These are phyloP conservation scores for Hyla sarda DNA, from an alignment of 2,113 vertebrate species.

Conservation along the genomic window DNA sequence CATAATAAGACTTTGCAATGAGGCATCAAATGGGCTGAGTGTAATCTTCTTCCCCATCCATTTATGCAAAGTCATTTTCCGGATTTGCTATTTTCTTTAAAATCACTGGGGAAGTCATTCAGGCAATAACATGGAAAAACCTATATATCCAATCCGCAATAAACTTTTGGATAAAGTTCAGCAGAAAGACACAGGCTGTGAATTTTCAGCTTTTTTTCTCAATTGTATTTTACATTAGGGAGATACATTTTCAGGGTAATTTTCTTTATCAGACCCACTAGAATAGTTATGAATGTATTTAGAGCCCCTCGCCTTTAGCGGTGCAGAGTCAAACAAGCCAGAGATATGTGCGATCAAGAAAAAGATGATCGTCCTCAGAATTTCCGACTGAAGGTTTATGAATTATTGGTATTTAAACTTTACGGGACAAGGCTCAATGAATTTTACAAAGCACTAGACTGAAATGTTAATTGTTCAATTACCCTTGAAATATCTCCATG, in stretches of 20 bases:
- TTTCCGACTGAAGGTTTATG: conserved; percentile 1
- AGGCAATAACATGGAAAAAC: conserved; percentile 42
- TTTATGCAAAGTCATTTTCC: conserved; percentile 28
- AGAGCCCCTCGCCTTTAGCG: conserved; percentile 6
- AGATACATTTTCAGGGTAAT: conserved; percentile 35
- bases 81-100: conserved; percentile 34
- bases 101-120: conserved; percentile 38
- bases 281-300: conserved; percentile 20
- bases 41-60: conserved; percentile 38
- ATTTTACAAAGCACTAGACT: conserved; percentile 36
- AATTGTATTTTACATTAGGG: conserved; percentile 33
- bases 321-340: not conserved
- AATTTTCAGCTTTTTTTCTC: conserved; percentile 20
- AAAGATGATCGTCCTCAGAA: not conserved
- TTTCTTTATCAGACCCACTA: conserved; percentile 15
- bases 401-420: conserved; percentile 42
- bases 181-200: conserved; percentile 30
- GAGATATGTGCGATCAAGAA: not conserved
- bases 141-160: conserved; percentile 40
- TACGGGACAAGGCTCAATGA: conserved; percentile 44
- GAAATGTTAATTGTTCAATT: conserved; percentile 51
- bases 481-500: conserved; percentile 22
- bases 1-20: conserved; percentile 44
- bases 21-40: conserved; percentile 55
- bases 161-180: conserved; percentile 48